A percentile compares a stretch with the other conserved stretches of the same genome.
Conservation (phyloP, 2,797 vertebrate genomes). For the Sorex maritimensis region DNA sequence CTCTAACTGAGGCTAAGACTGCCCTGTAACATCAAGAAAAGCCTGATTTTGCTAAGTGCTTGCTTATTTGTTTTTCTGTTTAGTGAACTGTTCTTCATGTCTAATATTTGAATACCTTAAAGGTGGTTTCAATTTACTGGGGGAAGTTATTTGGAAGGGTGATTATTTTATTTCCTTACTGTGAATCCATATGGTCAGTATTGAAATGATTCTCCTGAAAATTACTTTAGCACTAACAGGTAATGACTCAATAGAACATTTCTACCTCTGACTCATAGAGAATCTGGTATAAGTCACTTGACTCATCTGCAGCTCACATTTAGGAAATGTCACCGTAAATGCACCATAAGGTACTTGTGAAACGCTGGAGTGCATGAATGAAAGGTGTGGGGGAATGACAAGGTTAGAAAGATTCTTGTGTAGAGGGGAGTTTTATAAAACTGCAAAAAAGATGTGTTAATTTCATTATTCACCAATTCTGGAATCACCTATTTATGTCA, state of each 20-base stretch:
- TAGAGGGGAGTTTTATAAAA: slow-evolving; percentile 55
- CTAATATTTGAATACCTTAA: slow-evolving; percentile 25
- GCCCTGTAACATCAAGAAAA: too few relatives aligned
- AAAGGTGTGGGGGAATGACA: slow-evolving; percentile 37
- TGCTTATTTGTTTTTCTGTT: too few relatives aligned
- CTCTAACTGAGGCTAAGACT: too few relatives aligned
- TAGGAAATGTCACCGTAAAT: slow-evolving; percentile 65
- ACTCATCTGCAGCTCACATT: slow-evolving; percentile 59
- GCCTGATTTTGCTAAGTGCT: too few relatives aligned
- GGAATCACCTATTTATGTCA: slow-evolving; percentile 26
- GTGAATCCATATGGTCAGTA: slow-evolving; percentile 35
- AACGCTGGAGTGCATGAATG: slow-evolving; percentile 15
- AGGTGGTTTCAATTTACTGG: slow-evolving; percentile 45
- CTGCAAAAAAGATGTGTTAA: slow-evolving; percentile 37
- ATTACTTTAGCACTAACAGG: slow-evolving; percentile 32
- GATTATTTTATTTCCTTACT: slow-evolving; percentile 32
- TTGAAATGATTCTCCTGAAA: slow-evolving; percentile 63
- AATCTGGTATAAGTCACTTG: slow-evolving; percentile 56
- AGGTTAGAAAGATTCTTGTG: slow-evolving; percentile 40
- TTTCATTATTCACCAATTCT: slow-evolving; percentile 48
- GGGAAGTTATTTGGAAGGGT: slow-evolving; percentile 37
- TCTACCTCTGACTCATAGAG: slow-evolving; percentile 64
- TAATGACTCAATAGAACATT: slow-evolving; percentile 67
- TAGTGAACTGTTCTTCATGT: too few relatives aligned
- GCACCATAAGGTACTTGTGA: slow-evolving; percentile 45